Evolutionary conservation across 2,888 invertebrate species (phyloP).

Genomic region (Mactromeris polynyma): DNA sequence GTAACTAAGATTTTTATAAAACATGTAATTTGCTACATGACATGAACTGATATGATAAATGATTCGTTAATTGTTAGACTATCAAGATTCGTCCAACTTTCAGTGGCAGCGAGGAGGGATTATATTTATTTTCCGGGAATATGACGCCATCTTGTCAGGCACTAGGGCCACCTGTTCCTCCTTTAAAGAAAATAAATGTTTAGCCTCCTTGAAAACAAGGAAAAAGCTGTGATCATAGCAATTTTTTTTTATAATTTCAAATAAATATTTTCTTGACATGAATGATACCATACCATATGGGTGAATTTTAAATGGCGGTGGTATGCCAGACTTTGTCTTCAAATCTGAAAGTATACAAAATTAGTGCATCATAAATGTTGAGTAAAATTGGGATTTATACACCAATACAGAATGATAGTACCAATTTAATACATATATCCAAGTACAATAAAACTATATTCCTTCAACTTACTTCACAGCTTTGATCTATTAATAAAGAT

Average conservation of each 20-base stretch:
- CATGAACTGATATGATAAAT: too few relatives aligned
- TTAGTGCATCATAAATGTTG: not conserved
- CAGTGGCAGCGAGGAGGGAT: too few relatives aligned
- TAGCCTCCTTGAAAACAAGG: not conserved
- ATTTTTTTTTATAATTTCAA: not conserved
- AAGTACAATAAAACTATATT: too few relatives aligned
- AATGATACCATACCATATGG: slow-evolving; percentile 75
- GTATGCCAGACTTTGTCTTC: slow-evolving; percentile 73
- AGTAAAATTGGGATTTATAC: not conserved
- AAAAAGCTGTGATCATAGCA: not conserved
- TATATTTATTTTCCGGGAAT: too few relatives aligned
- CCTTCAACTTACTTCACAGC: too few relatives aligned
- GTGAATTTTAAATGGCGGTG: slow-evolving; percentile 83
- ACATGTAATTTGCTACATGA: too few relatives aligned
- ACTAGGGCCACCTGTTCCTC: not conserved
- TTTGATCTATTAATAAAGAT: too few relatives aligned
- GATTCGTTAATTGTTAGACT: too few relatives aligned
- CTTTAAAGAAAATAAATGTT: not conserved
- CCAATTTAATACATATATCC: not conserved
- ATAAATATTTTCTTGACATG: not conserved
- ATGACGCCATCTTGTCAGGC: too few relatives aligned
- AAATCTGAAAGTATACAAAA: slow-evolving; percentile 66
- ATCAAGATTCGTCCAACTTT: too few relatives aligned
- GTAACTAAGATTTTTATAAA: too few relatives aligned
- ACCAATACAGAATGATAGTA: not conserved